Evolutionary conservation across 2,888 invertebrate species (phyloP).

Genomic region (Acronicta psi): DNA sequence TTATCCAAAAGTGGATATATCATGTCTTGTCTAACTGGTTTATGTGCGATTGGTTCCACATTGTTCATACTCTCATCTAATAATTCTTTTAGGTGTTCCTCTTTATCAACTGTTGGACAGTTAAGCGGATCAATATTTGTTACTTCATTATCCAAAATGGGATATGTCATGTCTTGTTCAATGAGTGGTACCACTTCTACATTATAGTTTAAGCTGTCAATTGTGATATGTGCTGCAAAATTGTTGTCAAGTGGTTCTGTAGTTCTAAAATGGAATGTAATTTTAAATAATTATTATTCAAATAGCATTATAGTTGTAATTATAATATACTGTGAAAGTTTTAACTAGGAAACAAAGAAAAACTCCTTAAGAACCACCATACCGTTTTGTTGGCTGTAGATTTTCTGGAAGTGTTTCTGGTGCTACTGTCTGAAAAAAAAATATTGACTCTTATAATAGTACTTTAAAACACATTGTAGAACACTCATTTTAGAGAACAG

Average conservation of each 20-base stretch:
- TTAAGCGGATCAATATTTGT: neutral
- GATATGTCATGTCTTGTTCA: neutral
- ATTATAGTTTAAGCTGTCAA: conserved; percentile 44
- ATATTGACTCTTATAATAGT: no score
- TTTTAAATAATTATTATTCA: no score
- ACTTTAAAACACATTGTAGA: no score
- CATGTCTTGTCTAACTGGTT: neutral
- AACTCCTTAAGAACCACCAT: conserved; percentile 1
- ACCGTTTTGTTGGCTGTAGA: conserved; percentile 14
- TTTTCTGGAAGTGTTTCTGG: neutral
- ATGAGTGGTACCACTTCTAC: conserved; percentile 44
- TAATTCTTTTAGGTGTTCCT: conserved; percentile 1
- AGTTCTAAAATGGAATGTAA: conserved; percentile 33
- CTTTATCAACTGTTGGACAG: neutral
- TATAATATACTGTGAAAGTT: neutral
- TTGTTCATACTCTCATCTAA: conserved; percentile 3
- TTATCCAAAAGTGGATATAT: neutral
- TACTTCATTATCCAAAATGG: neutral
- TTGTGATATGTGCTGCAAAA: conserved; percentile 48
- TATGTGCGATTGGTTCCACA: neutral
- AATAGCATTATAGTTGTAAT: neutral
- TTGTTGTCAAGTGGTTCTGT: conserved; percentile 33
- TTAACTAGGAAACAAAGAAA: neutral
- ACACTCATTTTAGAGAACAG: neutral
- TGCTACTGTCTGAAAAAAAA: conserved; percentile 32